phyloP scores from a whole-genome alignment of 2,113 vertebrate genomes.

The Pleuronectes platessa region DNA sequence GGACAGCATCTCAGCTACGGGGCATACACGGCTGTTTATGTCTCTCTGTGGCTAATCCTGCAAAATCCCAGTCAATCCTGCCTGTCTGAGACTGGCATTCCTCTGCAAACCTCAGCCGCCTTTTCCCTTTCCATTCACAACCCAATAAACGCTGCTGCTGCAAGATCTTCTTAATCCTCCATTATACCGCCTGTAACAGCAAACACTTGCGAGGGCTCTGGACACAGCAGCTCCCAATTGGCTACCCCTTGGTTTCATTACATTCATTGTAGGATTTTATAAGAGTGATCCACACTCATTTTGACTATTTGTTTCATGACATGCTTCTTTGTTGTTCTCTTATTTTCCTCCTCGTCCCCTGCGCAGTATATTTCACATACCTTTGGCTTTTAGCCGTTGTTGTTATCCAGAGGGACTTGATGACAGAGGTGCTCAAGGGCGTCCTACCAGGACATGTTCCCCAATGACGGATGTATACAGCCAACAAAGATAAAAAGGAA shows the following conservation, averaged over 20 bases:
- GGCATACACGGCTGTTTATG: conserved; percentile 30
- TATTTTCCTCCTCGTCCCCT: background rate
- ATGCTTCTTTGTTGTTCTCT: background rate
- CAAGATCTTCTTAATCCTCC: conserved; percentile 33
- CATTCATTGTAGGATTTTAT: background rate
- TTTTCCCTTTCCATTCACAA: conserved; percentile 11
- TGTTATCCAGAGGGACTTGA: background rate
- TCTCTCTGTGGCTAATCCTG: conserved; percentile 48
- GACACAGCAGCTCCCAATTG: conserved; percentile 3
- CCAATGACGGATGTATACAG: conserved; percentile 6
- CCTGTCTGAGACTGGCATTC: conserved; percentile 39
- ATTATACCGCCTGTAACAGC: conserved; percentile 17
- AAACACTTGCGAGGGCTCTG: background rate
- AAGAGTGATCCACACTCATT: background rate
- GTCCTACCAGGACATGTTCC: background rate
- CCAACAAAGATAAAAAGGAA: background rate
- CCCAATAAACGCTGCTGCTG: conserved; percentile 2
- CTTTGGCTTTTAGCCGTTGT: background rate
- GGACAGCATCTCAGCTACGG: conserved; percentile 17
- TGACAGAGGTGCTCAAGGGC: conserved; percentile 30
- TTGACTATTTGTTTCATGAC: background rate
- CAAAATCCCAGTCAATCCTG: conserved; percentile 39
- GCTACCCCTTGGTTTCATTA: background rate
- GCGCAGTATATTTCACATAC: background rate
- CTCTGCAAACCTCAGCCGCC: conserved; percentile 40